Percentiles rank a stretch among this genome's conserved stretches.
phyloP scores from a whole-genome alignment of 2,113 vertebrate genomes.

The Cinclus mexicanus region DNA sequence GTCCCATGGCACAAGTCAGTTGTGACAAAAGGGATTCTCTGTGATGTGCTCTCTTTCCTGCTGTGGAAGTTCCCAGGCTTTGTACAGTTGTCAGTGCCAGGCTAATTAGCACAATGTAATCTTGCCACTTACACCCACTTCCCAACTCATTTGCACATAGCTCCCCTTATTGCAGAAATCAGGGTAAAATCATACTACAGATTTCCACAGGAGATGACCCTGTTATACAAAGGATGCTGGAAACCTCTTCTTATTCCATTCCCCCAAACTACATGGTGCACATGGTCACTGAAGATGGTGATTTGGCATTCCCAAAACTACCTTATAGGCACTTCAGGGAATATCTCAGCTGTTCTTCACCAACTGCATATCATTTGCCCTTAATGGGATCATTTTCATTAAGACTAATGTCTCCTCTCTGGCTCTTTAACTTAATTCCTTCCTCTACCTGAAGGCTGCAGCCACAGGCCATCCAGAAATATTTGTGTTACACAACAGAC shows the following conservation, averaged over 20 bases:
- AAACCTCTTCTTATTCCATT: background rate
- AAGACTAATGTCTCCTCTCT: conserved; percentile 12
- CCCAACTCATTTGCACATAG: conserved; percentile 35
- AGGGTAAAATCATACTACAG: background rate
- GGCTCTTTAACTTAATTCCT: background rate
- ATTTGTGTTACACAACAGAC: background rate
- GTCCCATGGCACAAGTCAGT: conserved; percentile 37
- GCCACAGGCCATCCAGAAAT: background rate
- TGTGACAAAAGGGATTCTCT: conserved; percentile 55
- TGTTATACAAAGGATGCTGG: background rate
- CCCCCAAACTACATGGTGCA: background rate
- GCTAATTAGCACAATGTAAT: conserved; percentile 44
- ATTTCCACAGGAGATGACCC: background rate
- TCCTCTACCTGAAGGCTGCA: background rate
- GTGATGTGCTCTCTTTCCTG: conserved; percentile 14
- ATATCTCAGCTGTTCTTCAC: background rate
- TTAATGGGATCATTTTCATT: conserved; percentile 32
- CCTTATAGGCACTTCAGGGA: background rate
- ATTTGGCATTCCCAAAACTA: background rate
- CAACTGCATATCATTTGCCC: background rate
- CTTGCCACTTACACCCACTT: conserved; percentile 26
- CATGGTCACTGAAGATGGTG: background rate
- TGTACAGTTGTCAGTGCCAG: background rate
- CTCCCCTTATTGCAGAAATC: background rate
- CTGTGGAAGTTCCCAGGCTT: conserved; percentile 51